Percentiles rank a stretch among this genome's conserved stretches.
Conservation (phyloP, 2,888 invertebrate genomes). For the Coelinius sp. region DNA sequence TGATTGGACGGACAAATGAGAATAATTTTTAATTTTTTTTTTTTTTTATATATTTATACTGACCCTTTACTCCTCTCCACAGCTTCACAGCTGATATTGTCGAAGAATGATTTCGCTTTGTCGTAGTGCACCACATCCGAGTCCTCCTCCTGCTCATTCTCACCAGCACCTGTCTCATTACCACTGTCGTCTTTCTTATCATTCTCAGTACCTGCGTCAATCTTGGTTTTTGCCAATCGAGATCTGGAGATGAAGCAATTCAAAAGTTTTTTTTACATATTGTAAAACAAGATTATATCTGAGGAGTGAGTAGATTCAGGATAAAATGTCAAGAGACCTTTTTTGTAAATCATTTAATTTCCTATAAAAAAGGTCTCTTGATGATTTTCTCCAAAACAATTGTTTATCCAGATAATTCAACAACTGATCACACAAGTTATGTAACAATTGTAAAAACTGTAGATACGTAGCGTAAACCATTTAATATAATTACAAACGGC, state of each 20-base stretch:
- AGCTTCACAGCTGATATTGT: slow-evolving; percentile 98
- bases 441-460: slow-evolving; percentile 47
- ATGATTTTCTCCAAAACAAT: too few relatives aligned
- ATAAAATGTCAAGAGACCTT: too few relatives aligned
- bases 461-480: slow-evolving; percentile 58
- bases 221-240: slow-evolving; percentile 88
- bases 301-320: too few relatives aligned
- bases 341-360: too few relatives aligned
- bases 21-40: too few relatives aligned
- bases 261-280: too few relatives aligned
- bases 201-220: slow-evolving; percentile 74
- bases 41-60: too few relatives aligned
- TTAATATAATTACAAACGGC: slow-evolving; percentile 36
- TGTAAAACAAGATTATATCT: too few relatives aligned
- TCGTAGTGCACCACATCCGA: slow-evolving; percentile 86
- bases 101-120: slow-evolving; percentile 98
- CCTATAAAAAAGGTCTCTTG: too few relatives aligned
- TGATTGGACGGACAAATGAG: neutral
- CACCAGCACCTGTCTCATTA: slow-evolving; percentile 89
- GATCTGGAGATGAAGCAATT: slow-evolving; percentile 74
- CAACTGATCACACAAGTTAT: too few relatives aligned
- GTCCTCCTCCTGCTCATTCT: slow-evolving; percentile 82
- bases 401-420: too few relatives aligned
- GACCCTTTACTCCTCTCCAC: slow-evolving; percentile 86
- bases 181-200: slow-evolving; percentile 93